A percentile compares a stretch with the other conserved stretches of the same genome.
These are phyloP conservation scores for Manis crassicaudata DNA, from an alignment of 2,797 vertebrate species.

Conservation along the genomic window DNA sequence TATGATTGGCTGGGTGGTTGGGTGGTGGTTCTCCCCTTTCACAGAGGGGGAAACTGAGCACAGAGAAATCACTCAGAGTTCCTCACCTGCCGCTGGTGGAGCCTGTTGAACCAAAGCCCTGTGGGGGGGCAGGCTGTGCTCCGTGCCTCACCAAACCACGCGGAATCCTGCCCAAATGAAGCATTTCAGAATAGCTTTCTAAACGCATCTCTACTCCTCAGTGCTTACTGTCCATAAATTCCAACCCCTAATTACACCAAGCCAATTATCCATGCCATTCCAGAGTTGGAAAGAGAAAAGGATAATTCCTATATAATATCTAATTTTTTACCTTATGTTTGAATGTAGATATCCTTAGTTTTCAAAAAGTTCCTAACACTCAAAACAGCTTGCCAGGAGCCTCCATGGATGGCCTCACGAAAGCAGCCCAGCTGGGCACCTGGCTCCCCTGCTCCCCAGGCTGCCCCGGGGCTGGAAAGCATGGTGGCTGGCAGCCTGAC, in stretches of 20 bases:
- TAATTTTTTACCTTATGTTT: background rate
- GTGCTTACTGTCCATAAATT: background rate
- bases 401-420: background rate
- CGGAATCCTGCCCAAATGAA: background rate
- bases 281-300: background rate
- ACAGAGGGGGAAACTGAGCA: background rate
- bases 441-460: background rate
- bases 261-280: background rate
- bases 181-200: background rate
- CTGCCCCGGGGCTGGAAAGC: background rate
- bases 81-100: too few relatives aligned
- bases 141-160: background rate
- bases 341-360: background rate
- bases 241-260: background rate
- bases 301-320: background rate
- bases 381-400: background rate
- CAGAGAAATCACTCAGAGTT: background rate
- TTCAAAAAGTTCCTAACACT: background rate
- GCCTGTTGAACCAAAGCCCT: background rate
- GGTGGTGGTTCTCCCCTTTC: background rate
- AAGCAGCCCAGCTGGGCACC: background rate
- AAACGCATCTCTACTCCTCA: background rate
- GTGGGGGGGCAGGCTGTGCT: background rate
- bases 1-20: background rate
- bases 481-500: background rate